Percentiles rank a stretch among this genome's conserved stretches.
These are phyloP conservation scores for Trinorchestia longiramus DNA, from an alignment of 1,140 invertebrate genomes.

Conservation along the genomic window DNA sequence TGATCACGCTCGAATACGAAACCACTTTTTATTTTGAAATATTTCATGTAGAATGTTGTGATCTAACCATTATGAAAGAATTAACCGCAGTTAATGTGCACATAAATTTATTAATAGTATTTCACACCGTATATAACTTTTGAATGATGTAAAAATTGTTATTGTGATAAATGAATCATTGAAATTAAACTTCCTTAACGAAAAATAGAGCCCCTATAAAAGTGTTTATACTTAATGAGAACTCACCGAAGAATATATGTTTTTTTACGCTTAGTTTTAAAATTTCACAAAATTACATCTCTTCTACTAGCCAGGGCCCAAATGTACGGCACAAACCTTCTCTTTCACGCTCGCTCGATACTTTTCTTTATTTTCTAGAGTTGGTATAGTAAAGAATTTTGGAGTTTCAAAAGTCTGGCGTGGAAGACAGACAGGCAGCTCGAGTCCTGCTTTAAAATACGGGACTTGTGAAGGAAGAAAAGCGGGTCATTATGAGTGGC, in stretches of 20 bases:
- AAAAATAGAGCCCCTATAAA: neutral
- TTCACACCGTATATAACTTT: neutral
- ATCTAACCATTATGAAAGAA: neutral
- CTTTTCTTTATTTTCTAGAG: neutral
- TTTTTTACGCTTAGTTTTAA: neutral
- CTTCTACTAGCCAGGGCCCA: neutral
- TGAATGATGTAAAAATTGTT: neutral
- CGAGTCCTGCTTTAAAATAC: conserved; percentile 4
- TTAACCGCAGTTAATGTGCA: neutral
- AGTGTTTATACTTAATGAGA: neutral
- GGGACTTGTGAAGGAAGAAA: neutral
- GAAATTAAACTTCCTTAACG: neutral
- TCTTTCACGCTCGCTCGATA: neutral
- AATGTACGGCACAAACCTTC: neutral
- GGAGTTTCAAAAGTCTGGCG: neutral
- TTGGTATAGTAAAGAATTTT: neutral
- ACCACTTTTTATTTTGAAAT: neutral
- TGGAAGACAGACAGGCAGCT: neutral
- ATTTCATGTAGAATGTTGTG: neutral
- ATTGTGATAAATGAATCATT: neutral
- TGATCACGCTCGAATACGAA: neutral
- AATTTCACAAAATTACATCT: neutral
- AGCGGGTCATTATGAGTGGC: neutral
- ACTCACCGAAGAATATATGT: neutral
- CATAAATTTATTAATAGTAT: neutral